Base-by-base conservation (phyloP, 2,113 vertebrate species). In the Choloepus hoffmanni region DNA sequence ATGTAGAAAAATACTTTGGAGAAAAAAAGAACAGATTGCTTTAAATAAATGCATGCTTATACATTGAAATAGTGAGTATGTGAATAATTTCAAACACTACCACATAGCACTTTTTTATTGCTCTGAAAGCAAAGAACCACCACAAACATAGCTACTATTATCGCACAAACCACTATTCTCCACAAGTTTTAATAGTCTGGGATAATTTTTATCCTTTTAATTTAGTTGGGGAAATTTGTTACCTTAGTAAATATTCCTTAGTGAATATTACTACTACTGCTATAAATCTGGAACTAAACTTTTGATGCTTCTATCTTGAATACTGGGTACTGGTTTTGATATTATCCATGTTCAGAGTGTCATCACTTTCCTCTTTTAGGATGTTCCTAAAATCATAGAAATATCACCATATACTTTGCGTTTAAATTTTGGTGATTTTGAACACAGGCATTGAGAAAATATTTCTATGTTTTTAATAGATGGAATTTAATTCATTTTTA, bases 61-160 rank as follows among this genome's bases (percentile, higher is more conserved):
- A 48, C 28, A 28, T 67, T 30, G 76, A 93, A 88, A 30, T 67
- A 74, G 55, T 90, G 15, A 48, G 14, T 60, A 53, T 85, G 70
- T 36, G 73, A 73, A 53, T 67, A 60, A 85, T 82, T 95, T 92
- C 58, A 92, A 83, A 95, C 88, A 92, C 85, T 82, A 92, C 48
- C 67, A n/a, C 21, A 67, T 48, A 83, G 55, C 53, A 89, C 45
- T 84, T 95, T 90, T 89, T 73, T 74, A 43, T 63, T 93, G 36
- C 11, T 86, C 77, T 93, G 55, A 73, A 93, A 84, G 45, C 43
- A 82, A 84, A 68, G 81, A 26, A 76, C 13, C 10, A 14, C 28
- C 55, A 21, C 45, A 53, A 50, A 45, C 48, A 36, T 30, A 67
- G 10, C 7, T 63, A 26, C 3, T 40, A 19, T 90, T 90, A 88